A percentile compares a stretch with the other conserved stretches of the same genome.
Evolutionary conservation across 2,888 invertebrate genomes (phyloP).

Genomic region (Drosophila diplacantha): DNA sequence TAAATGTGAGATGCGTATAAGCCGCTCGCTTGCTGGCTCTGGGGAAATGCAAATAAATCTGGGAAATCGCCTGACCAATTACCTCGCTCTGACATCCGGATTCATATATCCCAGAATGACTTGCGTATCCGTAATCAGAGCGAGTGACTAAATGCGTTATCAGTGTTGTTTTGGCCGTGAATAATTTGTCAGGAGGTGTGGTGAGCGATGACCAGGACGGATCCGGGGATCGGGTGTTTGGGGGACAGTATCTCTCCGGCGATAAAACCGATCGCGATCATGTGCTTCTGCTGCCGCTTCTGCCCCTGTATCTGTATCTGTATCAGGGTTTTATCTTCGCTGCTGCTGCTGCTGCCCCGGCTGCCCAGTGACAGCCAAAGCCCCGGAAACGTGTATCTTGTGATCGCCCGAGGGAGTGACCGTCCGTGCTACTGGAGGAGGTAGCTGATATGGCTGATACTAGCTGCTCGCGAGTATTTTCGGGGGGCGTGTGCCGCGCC

Average conservation of each 20-base stretch:
- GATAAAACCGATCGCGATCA: conserved; percentile 48
- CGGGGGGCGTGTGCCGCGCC: conserved; percentile 16
- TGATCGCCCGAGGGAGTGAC: conserved; percentile 25
- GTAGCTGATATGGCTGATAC: conserved; percentile 18
- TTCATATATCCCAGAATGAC: conserved; percentile 24
- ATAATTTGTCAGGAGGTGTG: conserved; percentile 12
- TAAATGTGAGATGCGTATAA: conserved; percentile 6
- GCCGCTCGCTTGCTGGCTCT: background rate
- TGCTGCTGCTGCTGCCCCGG: conserved; percentile 2
- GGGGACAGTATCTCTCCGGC: conserved; percentile 7
- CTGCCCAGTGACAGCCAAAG: conserved; percentile 30
- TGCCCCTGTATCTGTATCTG: conserved; percentile 23
- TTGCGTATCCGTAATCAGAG: conserved; percentile 17
- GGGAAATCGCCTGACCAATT: conserved; percentile 16
- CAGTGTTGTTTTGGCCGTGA: conserved; percentile 19
- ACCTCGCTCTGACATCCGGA: conserved; percentile 15
- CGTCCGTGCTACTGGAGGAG: conserved; percentile 1
- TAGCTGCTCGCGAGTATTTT: background rate
- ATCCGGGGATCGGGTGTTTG: conserved; percentile 1
- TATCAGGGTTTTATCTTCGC: conserved; percentile 22
- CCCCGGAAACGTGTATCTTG: conserved; percentile 37
- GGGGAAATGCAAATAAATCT: conserved; percentile 11
- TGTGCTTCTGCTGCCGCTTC: conserved; percentile 36
- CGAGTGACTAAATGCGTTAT: conserved; percentile 25
- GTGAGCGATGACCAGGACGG: background rate